phyloP scores from a whole-genome alignment of 2,888 invertebrate species.

The Pseudolycoriella hygida region DNA sequence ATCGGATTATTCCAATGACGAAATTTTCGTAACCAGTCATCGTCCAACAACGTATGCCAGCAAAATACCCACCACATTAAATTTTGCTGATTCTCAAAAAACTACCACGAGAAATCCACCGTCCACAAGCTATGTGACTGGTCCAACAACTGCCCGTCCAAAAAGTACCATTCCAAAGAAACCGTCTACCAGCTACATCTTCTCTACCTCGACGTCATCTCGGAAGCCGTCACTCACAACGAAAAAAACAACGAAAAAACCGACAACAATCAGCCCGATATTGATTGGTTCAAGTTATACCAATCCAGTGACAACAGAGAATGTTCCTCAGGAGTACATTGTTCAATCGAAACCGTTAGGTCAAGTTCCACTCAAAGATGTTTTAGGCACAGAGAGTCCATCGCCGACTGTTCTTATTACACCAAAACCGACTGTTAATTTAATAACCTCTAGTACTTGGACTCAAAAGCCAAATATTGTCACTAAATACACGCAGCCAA shows the following conservation, averaged over 20 bases:
- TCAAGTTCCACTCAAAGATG: background rate
- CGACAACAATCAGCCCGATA: conserved; percentile 18
- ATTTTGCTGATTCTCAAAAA: background rate
- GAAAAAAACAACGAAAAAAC: conserved; percentile 30
- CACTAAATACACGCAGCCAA: conserved; percentile 9
- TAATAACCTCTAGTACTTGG: conserved; percentile 17
- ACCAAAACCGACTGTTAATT: conserved; percentile 39
- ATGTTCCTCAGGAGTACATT: background rate
- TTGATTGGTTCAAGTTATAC: background rate
- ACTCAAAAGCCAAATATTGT: conserved; percentile 12
- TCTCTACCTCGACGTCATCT: conserved; percentile 19
- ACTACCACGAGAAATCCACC: conserved; percentile 9
- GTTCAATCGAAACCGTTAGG: background rate
- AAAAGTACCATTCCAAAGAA: conserved; percentile 14
- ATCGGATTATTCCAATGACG: no score
- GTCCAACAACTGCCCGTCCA: conserved; percentile 13
- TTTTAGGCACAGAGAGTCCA: conserved; percentile 34
- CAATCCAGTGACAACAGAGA: conserved; percentile 10
- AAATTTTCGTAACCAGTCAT: background rate
- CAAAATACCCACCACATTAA: conserved; percentile 3
- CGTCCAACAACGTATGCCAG: conserved; percentile 1
- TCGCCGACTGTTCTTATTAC: conserved; percentile 48
- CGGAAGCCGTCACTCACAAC: background rate
- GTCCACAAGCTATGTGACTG: conserved; percentile 9
- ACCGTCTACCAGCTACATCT: conserved; percentile 31